These are phyloP conservation scores for Chaetodon trifascialis DNA, from an alignment of 2,113 vertebrate species.

Conservation along the genomic window DNA sequence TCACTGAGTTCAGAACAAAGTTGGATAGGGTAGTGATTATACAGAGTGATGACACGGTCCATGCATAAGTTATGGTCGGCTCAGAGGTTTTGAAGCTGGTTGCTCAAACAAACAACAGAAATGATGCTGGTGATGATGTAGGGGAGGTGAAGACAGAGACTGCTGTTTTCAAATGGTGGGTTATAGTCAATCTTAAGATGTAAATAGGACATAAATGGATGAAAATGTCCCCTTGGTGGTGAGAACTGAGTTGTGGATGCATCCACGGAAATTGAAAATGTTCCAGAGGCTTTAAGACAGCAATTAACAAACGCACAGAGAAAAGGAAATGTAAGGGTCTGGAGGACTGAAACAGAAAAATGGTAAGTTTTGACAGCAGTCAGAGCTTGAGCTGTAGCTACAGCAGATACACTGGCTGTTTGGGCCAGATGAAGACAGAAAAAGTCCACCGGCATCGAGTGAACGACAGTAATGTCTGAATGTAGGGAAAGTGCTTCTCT, in stretches of 20 bases:
- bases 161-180: neutral
- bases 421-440: no score
- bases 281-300: neutral
- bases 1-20: slow-evolving; percentile 24
- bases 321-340: neutral
- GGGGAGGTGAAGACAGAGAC: neutral
- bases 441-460: no score
- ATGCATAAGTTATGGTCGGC: neutral
- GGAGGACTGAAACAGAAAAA: no score
- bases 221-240: neutral
- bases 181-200: neutral
- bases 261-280: neutral
- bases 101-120: neutral
- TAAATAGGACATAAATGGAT: no score
- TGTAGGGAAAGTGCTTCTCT: no score
- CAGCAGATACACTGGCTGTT: no score
- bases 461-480: no score
- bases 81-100: neutral
- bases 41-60: neutral
- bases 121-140: neutral
- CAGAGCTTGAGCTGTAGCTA: neutral
- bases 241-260: neutral
- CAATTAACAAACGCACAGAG: slow-evolving; percentile 1
- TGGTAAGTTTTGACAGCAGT: no score
- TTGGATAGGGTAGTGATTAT: slow-evolving; percentile 1